phyloP scores from a whole-genome alignment of 1,140 invertebrate genomes.

The Maniola jurtina region DNA sequence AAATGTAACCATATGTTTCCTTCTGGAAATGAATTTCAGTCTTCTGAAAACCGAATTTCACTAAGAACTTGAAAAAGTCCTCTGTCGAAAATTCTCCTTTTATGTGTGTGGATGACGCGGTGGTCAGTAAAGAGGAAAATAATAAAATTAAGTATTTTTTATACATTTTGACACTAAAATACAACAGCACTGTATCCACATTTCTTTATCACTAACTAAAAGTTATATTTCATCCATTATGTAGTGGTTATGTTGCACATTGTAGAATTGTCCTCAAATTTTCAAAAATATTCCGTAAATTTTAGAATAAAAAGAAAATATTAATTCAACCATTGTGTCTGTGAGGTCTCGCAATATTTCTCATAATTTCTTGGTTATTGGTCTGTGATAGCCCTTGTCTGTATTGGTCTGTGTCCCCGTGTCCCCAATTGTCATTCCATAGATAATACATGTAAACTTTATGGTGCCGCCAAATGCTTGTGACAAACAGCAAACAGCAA shows the following conservation, averaged over 20 bases:
- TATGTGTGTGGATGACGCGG: constrained; percentile 55
- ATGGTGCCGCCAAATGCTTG: no score
- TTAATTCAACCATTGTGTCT: neutral
- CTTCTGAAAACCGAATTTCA: constrained; percentile 98
- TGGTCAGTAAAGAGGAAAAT: constrained; percentile 46
- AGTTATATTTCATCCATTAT: neutral
- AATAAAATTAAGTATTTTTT: constrained; percentile 49
- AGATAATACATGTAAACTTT: no score
- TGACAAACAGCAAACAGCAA: no score
- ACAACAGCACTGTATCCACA: constrained; percentile 22
- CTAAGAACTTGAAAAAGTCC: constrained; percentile 92
- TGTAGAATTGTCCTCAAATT: neutral
- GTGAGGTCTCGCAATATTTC: no score
- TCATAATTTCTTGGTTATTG: no score
- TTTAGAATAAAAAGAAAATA: neutral
- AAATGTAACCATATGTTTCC: constrained; percentile 95
- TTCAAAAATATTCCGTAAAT: neutral
- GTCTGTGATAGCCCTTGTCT: no score
- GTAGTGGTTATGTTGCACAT: constrained; percentile 3
- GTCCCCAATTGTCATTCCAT: no score
- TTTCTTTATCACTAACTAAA: constrained; percentile 16
- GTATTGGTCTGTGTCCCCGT: no score
- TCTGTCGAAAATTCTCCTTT: constrained; percentile 66
- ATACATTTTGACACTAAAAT: constrained; percentile 53
- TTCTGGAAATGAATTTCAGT: constrained; percentile 90